phyloP scores from a whole-genome alignment of 2,797 vertebrate species.

The Mionectes olivaceus region DNA sequence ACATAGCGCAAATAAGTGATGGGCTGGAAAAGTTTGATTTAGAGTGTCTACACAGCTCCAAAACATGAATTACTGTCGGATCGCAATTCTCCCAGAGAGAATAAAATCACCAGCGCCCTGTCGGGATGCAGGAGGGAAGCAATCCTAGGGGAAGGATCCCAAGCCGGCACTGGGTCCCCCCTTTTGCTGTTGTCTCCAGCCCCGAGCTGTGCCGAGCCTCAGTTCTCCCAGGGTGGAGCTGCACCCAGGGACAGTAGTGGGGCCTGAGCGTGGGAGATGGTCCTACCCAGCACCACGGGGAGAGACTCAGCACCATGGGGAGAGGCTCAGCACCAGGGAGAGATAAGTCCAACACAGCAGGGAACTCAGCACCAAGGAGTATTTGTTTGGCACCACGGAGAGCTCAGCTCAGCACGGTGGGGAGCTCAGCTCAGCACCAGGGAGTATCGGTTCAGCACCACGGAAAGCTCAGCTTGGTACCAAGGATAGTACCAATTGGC shows the following conservation, averaged over 20 bases:
- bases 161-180: fast-evolving
- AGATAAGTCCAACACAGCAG: not conserved
- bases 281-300: fast-evolving
- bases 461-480: fast-evolving
- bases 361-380: too few relatives aligned
- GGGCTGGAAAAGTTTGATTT: not conserved
- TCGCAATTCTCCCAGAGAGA: not conserved
- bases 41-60: not conserved
- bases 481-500: too few relatives aligned
- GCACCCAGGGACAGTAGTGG: fast-evolving
- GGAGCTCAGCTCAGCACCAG: fast-evolving
- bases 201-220: not conserved
- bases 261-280: fast-evolving
- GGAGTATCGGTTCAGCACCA: fast-evolving
- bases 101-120: fast-evolving
- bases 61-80: not conserved
- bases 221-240: not conserved
- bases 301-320: not conserved
- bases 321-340: not conserved
- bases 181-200: fast-evolving
- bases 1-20: not conserved
- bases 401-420: fast-evolving
- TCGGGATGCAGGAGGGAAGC: fast-evolving
- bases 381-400: not conserved
- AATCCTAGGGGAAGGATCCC: not conserved